Evolutionary conservation across 1,140 invertebrate species (phyloP).

Genomic region (Meloidogyne floridensis): DNA sequence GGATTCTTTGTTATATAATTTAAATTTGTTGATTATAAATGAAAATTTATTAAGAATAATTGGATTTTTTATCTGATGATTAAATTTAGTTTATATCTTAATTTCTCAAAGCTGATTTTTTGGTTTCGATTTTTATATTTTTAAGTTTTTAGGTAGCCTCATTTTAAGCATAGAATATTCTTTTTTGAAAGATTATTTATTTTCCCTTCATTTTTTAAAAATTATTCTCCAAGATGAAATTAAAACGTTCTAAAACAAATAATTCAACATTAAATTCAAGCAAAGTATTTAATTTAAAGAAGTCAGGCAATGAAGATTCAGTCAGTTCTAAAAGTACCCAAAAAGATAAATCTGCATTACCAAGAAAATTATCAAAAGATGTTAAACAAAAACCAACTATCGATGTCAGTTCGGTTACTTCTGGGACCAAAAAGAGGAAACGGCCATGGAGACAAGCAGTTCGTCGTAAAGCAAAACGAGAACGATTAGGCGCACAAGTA

Average conservation of each 20-base stretch:
- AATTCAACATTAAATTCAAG: neutral
- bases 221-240: neutral
- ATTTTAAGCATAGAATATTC: too few relatives aligned
- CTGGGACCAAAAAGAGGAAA: slow-evolving; percentile 25
- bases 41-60: neutral
- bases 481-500: neutral
- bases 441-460: slow-evolving; percentile 42
- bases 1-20: neutral
- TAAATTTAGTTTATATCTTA: neutral
- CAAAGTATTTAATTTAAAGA: too few relatives aligned
- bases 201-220: neutral
- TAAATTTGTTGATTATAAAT: neutral
- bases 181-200: too few relatives aligned
- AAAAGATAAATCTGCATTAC: neutral
- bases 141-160: too few relatives aligned
- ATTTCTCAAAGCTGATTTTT: neutral
- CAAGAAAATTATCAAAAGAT: neutral
- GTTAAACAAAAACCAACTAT: neutral
- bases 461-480: slow-evolving; percentile 20
- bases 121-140: too few relatives aligned
- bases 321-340: too few relatives aligned
- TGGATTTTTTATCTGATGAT: neutral
- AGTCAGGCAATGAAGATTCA: too few relatives aligned
- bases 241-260: neutral
- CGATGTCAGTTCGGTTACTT: neutral